Base-by-base conservation (phyloP, 2,113 vertebrate species). In the Sylvia atricapilla region DNA sequence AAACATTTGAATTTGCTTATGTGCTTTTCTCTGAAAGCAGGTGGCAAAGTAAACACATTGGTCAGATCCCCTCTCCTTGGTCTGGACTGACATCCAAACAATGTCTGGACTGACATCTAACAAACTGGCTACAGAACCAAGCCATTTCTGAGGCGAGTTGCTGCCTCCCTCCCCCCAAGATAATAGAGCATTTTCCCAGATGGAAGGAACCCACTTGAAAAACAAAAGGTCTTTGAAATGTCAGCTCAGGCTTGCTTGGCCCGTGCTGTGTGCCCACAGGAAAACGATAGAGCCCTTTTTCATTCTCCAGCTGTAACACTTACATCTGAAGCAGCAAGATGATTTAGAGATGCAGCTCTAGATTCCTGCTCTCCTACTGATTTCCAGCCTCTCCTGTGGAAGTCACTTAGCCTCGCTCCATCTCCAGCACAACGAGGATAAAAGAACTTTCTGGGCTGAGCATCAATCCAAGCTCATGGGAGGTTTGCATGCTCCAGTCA, bases 41-140 rank as follows among this genome's bases (percentile, higher is more conserved):
- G 99, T 99, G 99, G 99, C 99, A 99, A 88, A 99, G 99, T 96
- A 99, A 99, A 98, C 99, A 99, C 98, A 98, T 98, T 98, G 1
- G 97, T 99, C 94, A 98, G 98, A 92, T 99, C 98, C 85, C 98
- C 99, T 31, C 97, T 98, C 95, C 98, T 98, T 84, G 98, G 98
- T 96, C 97, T 99, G 96, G 98, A 99, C 96, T 98, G 98, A 99
- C 99, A 99, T 96, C 98, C 98, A 82, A 99, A 99, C 98, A 99
- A 99, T 74, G 97, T 98, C 87, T 98, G 99, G 99, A 99, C 97
- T 94, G 79, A 99, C 99, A 99, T 97, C 99, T 98, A 86, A 99
- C 98, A 99, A 99, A 89, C 94, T 98, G 97, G 98, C 98, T 35
- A 97, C 98, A 70, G 99, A 98, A 87, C 98, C 98, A 4, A 99